Evolutionary conservation across 1,140 invertebrate genomes (phyloP).

Genomic region (Drosophila biarmipes): DNA sequence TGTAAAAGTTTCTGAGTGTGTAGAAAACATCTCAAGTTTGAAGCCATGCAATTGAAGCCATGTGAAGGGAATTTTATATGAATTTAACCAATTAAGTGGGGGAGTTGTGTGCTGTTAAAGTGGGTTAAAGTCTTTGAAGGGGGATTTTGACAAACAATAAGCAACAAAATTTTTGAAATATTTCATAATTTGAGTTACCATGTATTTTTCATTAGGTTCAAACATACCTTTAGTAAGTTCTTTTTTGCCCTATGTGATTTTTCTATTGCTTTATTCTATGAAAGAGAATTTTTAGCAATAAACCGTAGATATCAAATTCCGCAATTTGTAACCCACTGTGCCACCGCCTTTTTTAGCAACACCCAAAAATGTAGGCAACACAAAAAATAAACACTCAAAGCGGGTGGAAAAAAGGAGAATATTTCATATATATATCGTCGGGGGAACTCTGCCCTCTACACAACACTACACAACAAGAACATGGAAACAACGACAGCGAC

Average conservation of each 20-base stretch:
- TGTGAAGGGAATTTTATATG: slow-evolving; percentile 36
- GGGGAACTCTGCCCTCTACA: slow-evolving; percentile 34
- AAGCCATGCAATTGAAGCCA: slow-evolving; percentile 22
- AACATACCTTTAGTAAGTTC: not conserved
- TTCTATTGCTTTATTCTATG: no score
- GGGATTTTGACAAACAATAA: no score
- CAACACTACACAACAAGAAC: slow-evolving; percentile 29
- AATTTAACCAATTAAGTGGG: slow-evolving; percentile 35
- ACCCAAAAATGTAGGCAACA: slow-evolving; percentile 69
- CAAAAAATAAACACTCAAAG: slow-evolving; percentile 70
- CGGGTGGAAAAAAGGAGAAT: slow-evolving; percentile 25
- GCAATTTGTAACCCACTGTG: slow-evolving; percentile 21
- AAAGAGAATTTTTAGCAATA: not conserved
- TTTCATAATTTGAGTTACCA: no score
- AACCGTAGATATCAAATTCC: not conserved
- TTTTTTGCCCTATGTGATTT: not conserved
- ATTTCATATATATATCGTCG: slow-evolving; percentile 34
- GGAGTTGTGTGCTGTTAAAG: slow-evolving; percentile 12
- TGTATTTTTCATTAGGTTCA: not conserved
- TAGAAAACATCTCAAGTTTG: slow-evolving; percentile 26
- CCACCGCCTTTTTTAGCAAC: slow-evolving; percentile 32
- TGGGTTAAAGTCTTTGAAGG: not conserved
- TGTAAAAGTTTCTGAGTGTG: slow-evolving; percentile 22
- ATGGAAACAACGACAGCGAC: slow-evolving; percentile 42
- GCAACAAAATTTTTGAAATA: no score